Conservation (phyloP, 2,797 vertebrate species). For the Sebastes minor region DNA sequence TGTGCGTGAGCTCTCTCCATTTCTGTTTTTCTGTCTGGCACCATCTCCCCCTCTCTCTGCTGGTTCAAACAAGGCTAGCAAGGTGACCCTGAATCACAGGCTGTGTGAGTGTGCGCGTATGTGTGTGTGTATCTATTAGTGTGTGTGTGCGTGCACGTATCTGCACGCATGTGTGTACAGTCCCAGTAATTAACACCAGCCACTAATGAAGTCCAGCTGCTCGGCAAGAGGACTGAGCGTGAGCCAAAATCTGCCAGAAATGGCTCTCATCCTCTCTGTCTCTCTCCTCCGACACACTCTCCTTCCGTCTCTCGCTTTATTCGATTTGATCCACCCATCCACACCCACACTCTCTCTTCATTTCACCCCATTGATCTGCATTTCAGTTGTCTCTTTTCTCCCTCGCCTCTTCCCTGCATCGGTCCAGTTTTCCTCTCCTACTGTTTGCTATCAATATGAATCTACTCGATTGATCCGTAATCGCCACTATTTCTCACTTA, state of each 20-base stretch:
- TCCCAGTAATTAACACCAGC: slow-evolving; percentile 94
- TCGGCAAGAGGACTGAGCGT: slow-evolving; percentile 84
- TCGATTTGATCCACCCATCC: slow-evolving; percentile 25
- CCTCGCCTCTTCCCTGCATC: slow-evolving; percentile 18
- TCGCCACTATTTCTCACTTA: slow-evolving; percentile 2
- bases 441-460: slow-evolving; percentile 26
- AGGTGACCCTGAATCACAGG: slow-evolving; percentile 78
- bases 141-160: slow-evolving; percentile 5
- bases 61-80: slow-evolving; percentile 73
- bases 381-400: slow-evolving; percentile 26
- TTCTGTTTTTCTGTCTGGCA: slow-evolving; percentile 63
- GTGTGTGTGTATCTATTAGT: neutral
- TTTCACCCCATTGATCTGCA: slow-evolving; percentile 53
- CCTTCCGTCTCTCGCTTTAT: slow-evolving; percentile 42
- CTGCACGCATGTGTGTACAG: slow-evolving; percentile 43
- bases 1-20: slow-evolving; percentile 18
- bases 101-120: slow-evolving; percentile 25
- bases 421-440: slow-evolving; percentile 13
- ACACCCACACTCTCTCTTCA: slow-evolving; percentile 8
- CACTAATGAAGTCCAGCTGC: slow-evolving; percentile 99
- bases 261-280: slow-evolving; percentile 60
- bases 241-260: slow-evolving; percentile 85
- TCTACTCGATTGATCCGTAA: slow-evolving; percentile 33
- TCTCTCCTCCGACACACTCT: slow-evolving; percentile 29
- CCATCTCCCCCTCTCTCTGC: slow-evolving; percentile 56